Evolutionary conservation across 2,888 invertebrate genomes (phyloP).

Genomic region (Congeria kusceri): DNA sequence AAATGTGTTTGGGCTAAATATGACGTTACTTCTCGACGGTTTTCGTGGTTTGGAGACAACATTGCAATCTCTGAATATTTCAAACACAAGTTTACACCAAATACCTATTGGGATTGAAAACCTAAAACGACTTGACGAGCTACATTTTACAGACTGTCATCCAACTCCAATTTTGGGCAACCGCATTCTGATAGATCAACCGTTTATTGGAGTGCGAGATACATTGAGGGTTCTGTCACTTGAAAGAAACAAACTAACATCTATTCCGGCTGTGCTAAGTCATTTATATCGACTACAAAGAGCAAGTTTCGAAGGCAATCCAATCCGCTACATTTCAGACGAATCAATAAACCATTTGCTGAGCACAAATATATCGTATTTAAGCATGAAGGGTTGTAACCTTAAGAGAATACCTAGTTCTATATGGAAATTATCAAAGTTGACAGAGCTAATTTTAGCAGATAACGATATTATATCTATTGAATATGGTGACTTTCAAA

Average conservation of each 20-base stretch:
- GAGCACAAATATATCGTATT: constrained; percentile 21
- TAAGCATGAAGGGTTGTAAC: constrained; percentile 55
- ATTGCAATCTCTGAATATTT: constrained; percentile 14
- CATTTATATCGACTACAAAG: constrained; percentile 45
- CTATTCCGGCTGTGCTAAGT: constrained; percentile 47
- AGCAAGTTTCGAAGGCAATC: constrained; percentile 55
- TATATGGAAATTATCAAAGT: constrained; percentile 29
- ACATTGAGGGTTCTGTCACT: constrained; percentile 49
- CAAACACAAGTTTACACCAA: constrained; percentile 10
- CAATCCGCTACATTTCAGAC: constrained; percentile 50
- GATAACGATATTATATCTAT: constrained; percentile 59
- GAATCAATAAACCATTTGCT: constrained; percentile 39
- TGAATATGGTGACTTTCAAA: constrained; percentile 58
- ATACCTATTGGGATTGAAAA: constrained; percentile 12
- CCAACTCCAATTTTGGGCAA: constrained; percentile 15
- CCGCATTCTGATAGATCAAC: constrained; percentile 38
- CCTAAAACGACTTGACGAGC: constrained; percentile 16
- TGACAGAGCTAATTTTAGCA: constrained; percentile 58
- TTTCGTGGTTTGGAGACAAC: constrained; percentile 16
- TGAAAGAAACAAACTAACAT: constrained; percentile 53
- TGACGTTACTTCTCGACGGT: not conserved
- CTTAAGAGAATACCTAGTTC: constrained; percentile 62
- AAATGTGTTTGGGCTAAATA: constrained; percentile 9
- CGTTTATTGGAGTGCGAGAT: constrained; percentile 33
- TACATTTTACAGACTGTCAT: constrained; percentile 38